phyloP scores from a whole-genome alignment of 1,140 invertebrate species.

The Bombus confusus region DNA sequence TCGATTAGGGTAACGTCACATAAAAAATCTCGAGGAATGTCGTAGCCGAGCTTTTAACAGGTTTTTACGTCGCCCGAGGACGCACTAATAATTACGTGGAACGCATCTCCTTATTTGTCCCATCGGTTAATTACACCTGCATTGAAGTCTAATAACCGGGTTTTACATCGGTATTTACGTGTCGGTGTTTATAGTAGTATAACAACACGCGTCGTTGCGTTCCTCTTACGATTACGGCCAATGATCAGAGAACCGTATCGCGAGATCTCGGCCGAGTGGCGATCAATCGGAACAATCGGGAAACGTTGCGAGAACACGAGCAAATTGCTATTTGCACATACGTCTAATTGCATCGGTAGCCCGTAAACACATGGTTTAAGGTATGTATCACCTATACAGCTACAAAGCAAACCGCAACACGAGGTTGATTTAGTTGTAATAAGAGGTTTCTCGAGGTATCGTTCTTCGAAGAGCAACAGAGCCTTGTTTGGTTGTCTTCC shows the following conservation, averaged over 20 bases:
- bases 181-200: not conserved
- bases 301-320: constrained; percentile 19
- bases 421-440: not conserved
- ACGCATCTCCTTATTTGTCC: constrained; percentile 6
- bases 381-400: not conserved
- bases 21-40: not conserved
- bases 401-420: not conserved
- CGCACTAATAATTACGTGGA: constrained; percentile 4
- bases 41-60: not conserved
- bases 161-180: not conserved
- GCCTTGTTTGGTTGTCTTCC: not conserved
- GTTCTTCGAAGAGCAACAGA: not conserved
- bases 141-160: not conserved
- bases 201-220: not conserved
- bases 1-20: constrained; percentile 3
- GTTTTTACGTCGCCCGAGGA: not conserved
- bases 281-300: constrained; percentile 34
- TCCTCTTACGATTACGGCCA: not conserved
- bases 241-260: constrained; percentile 12
- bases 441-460: not conserved
- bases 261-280: constrained; percentile 6
- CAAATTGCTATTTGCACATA: constrained; percentile 23
- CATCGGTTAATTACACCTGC: constrained; percentile 1
- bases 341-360: constrained; percentile 27
- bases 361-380: not conserved